phyloP scores from a whole-genome alignment of 2,888 invertebrate genomes.

The Callyntrura guangdongensis region DNA sequence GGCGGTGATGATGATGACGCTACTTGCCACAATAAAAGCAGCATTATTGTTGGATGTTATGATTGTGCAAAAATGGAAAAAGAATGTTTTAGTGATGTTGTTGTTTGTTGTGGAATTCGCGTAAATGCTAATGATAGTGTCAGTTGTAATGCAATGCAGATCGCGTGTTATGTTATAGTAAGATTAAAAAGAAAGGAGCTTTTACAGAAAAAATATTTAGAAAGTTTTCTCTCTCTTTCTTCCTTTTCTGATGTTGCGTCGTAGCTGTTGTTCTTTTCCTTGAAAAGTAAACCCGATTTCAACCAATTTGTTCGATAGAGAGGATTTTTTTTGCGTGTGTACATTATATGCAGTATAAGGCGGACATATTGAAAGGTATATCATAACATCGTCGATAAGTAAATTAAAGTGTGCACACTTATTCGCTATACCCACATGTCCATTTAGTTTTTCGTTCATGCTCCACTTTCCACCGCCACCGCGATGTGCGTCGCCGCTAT shows the following conservation, averaged over 20 bases:
- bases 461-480: conserved; percentile 43
- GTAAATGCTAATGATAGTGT: no score
- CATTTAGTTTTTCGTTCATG: conserved; percentile 53
- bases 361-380: not conserved
- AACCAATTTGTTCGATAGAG: no score
- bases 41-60: no score
- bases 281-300: conserved; percentile 33
- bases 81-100: not conserved
- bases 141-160: no score
- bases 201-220: not conserved
- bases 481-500: not conserved
- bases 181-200: conserved; percentile 9
- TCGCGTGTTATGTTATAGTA: no score
- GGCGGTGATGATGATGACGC: no score
- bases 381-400: not conserved
- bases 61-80: conserved; percentile 38
- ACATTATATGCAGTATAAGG: no score
- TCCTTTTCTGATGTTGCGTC: no score
- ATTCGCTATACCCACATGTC: no score
- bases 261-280: no score
- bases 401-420: no score
- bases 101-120: not conserved
- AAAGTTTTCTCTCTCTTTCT: conserved; percentile 21
- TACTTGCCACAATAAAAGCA: no score
- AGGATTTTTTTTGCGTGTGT: not conserved